Base-by-base conservation (phyloP, 2,888 invertebrate genomes). In the Drosophila meridiana region DNA sequence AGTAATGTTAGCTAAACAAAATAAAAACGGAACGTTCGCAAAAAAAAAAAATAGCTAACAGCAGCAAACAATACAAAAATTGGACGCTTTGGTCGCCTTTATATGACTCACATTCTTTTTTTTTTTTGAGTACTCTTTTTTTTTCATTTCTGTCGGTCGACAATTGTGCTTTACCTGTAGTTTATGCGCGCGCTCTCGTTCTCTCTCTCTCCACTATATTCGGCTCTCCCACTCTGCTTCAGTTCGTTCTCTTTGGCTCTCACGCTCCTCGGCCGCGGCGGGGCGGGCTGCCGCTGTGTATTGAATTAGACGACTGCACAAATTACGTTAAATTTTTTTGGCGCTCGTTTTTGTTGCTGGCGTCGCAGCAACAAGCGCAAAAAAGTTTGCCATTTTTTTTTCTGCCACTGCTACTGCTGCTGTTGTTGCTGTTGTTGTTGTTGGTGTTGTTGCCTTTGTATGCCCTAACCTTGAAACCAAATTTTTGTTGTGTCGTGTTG, bases 281-380 rank as follows among this genome's bases (percentile, higher is more conserved):
- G 26, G 52, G n/a, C 5, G 53, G 14, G 56, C 61, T 82, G 87
- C 87, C 83, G 81, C 87, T 69, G 70, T 71, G 80, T 80, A 83
- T 85, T 87, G 85, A 87, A 89, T 85, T 89, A 87, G 87, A 89
- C 78, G 78, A 77, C 73, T 81, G 77, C 86, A 82, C 76, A 83
- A 89, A 83, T 86, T 80, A 82, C 84, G 87, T 78, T 76, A 78
- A 83, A 86, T 79, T 68, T 79, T 68, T 80, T 83, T 82, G 81
- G 79, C 83, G 83, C 83, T 87, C 76, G 61, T 68, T 85, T 83
- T 82, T 73, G 77, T 81, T 78, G 74, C 36, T 81, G 67, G 52
- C 76, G 43, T 67, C 57, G 66, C 66, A 83, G 87, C 83, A 86
- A 82, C 87, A 84, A 87, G 82, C 87, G 70, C 72, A 71, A 78